phyloP scores from a whole-genome alignment of 2,888 invertebrate genomes.

The Drosophila meridiana region DNA sequence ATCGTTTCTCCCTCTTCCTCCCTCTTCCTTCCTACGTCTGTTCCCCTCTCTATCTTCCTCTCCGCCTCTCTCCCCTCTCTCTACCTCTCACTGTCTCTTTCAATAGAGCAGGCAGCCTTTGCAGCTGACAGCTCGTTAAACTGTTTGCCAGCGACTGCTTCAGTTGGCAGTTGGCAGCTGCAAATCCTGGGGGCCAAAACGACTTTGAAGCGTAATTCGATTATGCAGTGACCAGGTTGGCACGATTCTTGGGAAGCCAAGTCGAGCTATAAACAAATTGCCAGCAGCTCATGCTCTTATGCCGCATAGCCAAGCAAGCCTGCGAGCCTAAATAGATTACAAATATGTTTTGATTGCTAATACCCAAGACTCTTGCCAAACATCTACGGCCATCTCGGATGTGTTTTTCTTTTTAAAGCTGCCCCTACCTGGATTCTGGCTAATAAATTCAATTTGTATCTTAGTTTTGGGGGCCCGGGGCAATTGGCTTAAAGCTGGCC shows the following conservation, averaged over 20 bases:
- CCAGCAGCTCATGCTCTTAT: conserved; percentile 28
- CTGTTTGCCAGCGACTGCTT: conserved; percentile 27
- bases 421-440: neutral
- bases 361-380: conserved; percentile 6
- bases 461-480: neutral
- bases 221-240: conserved; percentile 33
- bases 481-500: conserved; percentile 31
- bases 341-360: conserved; percentile 61
- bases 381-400: neutral
- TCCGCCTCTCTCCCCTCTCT: neutral
- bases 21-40: neutral
- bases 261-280: neutral
- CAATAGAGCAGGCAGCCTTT: neutral
- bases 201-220: conserved; percentile 54
- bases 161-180: conserved; percentile 16
- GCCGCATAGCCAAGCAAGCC: conserved; percentile 47
- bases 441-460: conserved; percentile 57
- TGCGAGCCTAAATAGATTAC: conserved; percentile 67
- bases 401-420: neutral
- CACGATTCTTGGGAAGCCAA: neutral
- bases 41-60: neutral
- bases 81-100: neutral
- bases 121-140: conserved; percentile 22
- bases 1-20: neutral
- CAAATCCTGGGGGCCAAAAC: conserved; percentile 20